Conservation (phyloP, 2,888 invertebrate species). For the Macrophya alboannulata region DNA sequence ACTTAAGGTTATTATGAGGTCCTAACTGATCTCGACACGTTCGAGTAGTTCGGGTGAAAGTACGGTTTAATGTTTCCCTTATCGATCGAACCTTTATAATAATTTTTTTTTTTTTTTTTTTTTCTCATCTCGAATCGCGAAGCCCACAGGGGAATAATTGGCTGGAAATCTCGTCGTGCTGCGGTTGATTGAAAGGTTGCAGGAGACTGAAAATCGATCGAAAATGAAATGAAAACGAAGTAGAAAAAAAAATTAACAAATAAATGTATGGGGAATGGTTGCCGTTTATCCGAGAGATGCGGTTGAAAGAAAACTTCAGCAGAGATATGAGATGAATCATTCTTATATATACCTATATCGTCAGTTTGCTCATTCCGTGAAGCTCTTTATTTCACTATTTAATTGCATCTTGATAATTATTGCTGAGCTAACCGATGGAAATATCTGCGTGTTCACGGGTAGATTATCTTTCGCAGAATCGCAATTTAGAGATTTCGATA, state of each 20-base stretch:
- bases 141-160: neutral
- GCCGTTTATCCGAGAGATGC: constrained; percentile 9
- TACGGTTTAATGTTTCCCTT: constrained; percentile 3
- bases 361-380: no score
- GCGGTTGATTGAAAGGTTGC: neutral
- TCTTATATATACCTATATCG: no score
- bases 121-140: neutral
- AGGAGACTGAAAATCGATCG: constrained; percentile 18
- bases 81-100: neutral
- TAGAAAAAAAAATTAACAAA: neutral
- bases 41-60: neutral
- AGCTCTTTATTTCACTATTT: neutral
- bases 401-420: neutral
- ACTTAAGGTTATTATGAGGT: neutral
- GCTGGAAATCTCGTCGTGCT: neutral
- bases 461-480: neutral
- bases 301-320: neutral
- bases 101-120: neutral
- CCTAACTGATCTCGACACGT: constrained; percentile 16
- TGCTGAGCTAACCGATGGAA: neutral
- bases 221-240: neutral
- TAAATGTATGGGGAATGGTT: neutral
- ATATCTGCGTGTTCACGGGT: neutral
- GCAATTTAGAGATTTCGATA: neutral
- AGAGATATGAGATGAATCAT: neutral